phyloP scores from a whole-genome alignment of 2,888 invertebrate species.

The Malachius bipustulatus region DNA sequence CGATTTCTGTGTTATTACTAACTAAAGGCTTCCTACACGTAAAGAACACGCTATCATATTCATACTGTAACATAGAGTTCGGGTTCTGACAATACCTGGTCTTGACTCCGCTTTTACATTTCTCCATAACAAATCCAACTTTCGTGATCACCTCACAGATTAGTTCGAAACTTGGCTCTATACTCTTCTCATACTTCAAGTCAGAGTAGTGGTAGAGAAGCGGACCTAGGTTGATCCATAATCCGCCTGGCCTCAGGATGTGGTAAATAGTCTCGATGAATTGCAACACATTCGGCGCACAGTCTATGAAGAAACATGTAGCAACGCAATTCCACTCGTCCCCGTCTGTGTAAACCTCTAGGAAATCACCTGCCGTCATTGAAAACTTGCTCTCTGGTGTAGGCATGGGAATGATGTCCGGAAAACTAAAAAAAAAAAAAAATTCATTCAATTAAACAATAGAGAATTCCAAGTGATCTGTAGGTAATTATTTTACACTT shows the following conservation, averaged over 20 bases:
- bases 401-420: constrained; percentile 72
- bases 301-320: constrained; percentile 97
- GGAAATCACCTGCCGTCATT: constrained; percentile 95
- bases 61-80: constrained; percentile 83
- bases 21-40: constrained; percentile 85
- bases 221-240: constrained; percentile 87
- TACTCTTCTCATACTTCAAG: constrained; percentile 73
- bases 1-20: too few relatives aligned
- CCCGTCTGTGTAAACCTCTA: constrained; percentile 67
- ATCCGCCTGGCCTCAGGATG: constrained; percentile 80
- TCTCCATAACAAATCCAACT: constrained; percentile 74
- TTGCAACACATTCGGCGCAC: constrained; percentile 89
- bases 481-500: too few relatives aligned
- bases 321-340: constrained; percentile 85
- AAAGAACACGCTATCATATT: constrained; percentile 86
- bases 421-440: constrained; percentile 48
- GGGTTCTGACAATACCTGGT: constrained; percentile 89
- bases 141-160: constrained; percentile 61
- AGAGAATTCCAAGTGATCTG: too few relatives aligned
- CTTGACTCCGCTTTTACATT: constrained; percentile 64
- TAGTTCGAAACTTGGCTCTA: constrained; percentile 78
- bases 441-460: background rate
- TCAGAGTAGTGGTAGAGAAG: constrained; percentile 84
- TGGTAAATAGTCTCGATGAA: constrained; percentile 87
- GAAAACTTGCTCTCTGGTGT: constrained; percentile 62